These are phyloP conservation scores for Rhyacichthys aspro DNA, from an alignment of 2,797 vertebrate genomes.

Conservation along the genomic window DNA sequence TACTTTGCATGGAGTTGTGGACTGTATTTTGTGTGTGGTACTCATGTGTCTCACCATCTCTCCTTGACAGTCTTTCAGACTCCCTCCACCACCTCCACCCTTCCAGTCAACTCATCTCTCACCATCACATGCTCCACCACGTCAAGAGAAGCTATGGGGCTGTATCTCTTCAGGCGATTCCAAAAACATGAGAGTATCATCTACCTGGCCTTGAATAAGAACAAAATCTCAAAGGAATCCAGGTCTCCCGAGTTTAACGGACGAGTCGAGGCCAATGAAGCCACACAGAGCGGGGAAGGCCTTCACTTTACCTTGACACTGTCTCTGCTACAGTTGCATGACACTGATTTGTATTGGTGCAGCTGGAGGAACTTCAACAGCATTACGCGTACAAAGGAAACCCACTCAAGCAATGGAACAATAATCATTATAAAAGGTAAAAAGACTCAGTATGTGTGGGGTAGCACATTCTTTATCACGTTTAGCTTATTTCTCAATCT, in stretches of 20 bases:
- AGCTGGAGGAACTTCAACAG: constrained; percentile 20
- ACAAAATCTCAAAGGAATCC: background rate
- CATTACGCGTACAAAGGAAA: rapidly evolving
- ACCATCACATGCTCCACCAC: constrained; percentile 59
- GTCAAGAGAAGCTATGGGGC: rapidly evolving
- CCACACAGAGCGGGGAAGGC: rapidly evolving
- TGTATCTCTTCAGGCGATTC: constrained; percentile 47
- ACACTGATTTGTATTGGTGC: constrained; percentile 73
- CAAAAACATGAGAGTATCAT: background rate
- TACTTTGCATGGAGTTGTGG: too few species aligned
- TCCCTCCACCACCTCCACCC: constrained; percentile 20
- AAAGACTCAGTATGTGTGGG: too few species aligned
- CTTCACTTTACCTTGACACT: constrained; percentile 44
- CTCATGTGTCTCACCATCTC: too few species aligned
- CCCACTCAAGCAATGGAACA: constrained; percentile 30
- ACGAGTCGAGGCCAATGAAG: constrained; percentile 16
- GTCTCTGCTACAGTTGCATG: constrained; percentile 40
- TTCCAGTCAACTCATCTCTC: constrained; percentile 53
- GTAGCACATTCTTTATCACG: too few species aligned
- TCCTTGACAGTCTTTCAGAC: constrained; percentile 45
- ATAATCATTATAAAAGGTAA: constrained; percentile 67
- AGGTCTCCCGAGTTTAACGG: rapidly evolving
- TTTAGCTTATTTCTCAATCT: too few species aligned
- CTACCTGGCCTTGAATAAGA: background rate
- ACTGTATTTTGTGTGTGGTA: too few species aligned